A percentile compares a stretch with the other conserved stretches of the same genome.
Conservation (phyloP, 2,888 invertebrate species). For the Diplazon laetatorius region DNA sequence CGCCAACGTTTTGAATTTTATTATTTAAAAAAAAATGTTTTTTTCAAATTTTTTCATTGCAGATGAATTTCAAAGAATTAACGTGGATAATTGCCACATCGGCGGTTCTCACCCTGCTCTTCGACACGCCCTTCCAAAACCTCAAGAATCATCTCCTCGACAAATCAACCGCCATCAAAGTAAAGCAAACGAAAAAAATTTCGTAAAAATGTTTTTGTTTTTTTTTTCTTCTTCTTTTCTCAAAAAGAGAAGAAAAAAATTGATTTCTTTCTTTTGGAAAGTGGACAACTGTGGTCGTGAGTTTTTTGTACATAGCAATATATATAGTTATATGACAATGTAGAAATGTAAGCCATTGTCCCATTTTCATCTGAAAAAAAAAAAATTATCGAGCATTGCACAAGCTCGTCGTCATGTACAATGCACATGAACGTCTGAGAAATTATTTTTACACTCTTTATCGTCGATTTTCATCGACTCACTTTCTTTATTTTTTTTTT, state of each 20-base stretch:
- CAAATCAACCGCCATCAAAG: too few relatives aligned
- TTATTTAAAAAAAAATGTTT: too few relatives aligned
- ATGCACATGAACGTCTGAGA: slow-evolving; percentile 76
- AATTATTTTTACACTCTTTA: slow-evolving; percentile 65
- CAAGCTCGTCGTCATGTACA: slow-evolving; percentile 75
- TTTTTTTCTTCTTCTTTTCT: too few relatives aligned
- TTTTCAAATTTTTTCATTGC: slow-evolving; percentile 72
- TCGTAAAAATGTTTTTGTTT: too few relatives aligned
- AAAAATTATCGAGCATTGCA: neutral
- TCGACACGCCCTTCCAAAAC: slow-evolving; percentile 88
- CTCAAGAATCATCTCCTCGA: slow-evolving; percentile 85
- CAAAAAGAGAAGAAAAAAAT: too few relatives aligned
- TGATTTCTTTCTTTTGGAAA: too few relatives aligned
- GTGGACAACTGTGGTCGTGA: slow-evolving; percentile 26
- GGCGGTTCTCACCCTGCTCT: slow-evolving; percentile 85
- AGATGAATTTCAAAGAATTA: slow-evolving; percentile 86
- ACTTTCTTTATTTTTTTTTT: too few relatives aligned
- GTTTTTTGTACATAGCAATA: too few relatives aligned
- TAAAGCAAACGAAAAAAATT: too few relatives aligned
- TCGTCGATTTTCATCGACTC: slow-evolving; percentile 17
- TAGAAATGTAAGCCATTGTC: too few relatives aligned
- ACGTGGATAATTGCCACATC: slow-evolving; percentile 85
- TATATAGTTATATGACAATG: slow-evolving; percentile 56
- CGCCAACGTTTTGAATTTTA: too few relatives aligned
- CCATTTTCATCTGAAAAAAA: too few relatives aligned